phyloP scores from a whole-genome alignment of 2,113 vertebrate species.

The Peromyscus leucopus region DNA sequence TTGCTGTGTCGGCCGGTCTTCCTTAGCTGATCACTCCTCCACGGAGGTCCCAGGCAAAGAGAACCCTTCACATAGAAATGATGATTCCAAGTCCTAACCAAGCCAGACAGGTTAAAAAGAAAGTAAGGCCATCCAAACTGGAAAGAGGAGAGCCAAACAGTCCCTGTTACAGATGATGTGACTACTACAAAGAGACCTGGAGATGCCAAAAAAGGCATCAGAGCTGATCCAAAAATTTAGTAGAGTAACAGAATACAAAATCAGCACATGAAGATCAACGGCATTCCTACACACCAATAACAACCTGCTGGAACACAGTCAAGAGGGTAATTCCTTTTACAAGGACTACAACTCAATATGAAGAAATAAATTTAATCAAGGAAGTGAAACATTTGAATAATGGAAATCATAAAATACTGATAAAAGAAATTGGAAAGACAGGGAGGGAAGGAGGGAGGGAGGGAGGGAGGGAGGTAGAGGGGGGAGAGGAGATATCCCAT shows the following conservation, averaged over 20 bases:
- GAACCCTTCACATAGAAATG: not conserved
- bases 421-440: not conserved
- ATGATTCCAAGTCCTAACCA: not conserved
- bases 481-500: accelerated
- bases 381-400: not conserved
- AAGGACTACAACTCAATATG: not conserved
- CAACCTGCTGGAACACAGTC: accelerated
- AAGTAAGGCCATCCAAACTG: too few species aligned
- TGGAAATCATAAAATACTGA: not conserved
- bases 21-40: not conserved
- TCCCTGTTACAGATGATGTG: too few species aligned
- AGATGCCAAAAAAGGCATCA: not conserved
- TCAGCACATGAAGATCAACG: not conserved
- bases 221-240: too few species aligned
- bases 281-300: accelerated
- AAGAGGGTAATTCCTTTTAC: not conserved
- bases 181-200: not conserved
- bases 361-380: not conserved
- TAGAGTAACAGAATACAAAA: not conserved
- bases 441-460: accelerated
- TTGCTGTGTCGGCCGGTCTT: not conserved
- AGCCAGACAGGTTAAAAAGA: too few species aligned
- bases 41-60: not conserved
- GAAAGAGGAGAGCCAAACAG: too few species aligned
- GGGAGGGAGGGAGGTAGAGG: not conserved